These are phyloP conservation scores for Delphinapterus leucas DNA, from an alignment of 2,113 vertebrate species.

Conservation along the genomic window DNA sequence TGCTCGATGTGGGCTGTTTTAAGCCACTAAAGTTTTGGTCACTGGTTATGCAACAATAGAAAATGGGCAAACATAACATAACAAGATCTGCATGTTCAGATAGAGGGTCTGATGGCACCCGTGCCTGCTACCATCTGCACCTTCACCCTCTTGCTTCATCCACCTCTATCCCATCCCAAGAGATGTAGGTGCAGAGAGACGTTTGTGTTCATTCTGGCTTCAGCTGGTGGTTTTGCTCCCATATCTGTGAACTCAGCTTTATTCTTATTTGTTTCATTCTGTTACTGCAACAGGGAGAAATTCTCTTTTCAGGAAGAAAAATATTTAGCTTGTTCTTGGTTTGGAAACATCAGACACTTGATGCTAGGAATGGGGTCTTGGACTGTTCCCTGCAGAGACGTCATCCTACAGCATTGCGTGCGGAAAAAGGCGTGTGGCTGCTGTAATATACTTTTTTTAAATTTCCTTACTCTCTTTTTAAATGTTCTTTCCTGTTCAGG, in stretches of 20 bases:
- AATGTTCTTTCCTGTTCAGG: slow-evolving; percentile 58
- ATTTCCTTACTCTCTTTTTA: slow-evolving; percentile 28
- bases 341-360: slow-evolving; percentile 1
- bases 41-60: neutral
- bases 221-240: neutral
- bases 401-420: neutral
- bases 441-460: slow-evolving; percentile 11
- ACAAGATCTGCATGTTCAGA: neutral
- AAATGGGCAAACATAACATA: neutral
- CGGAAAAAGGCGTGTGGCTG: neutral
- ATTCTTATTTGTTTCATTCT: neutral
- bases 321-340: neutral
- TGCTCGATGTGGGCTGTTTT: neutral
- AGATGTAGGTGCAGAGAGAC: neutral
- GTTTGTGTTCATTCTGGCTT: neutral
- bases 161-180: neutral
- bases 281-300: neutral
- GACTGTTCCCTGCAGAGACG: neutral
- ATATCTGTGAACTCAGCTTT: neutral
- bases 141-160: neutral
- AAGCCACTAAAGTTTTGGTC: neutral
- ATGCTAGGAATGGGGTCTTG: neutral
- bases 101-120: rapidly evolving
- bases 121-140: neutral
- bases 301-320: slow-evolving; percentile 27